Evolutionary conservation across 2,797 vertebrate genomes (phyloP).

Genomic region (Apodemus agrarius): DNA sequence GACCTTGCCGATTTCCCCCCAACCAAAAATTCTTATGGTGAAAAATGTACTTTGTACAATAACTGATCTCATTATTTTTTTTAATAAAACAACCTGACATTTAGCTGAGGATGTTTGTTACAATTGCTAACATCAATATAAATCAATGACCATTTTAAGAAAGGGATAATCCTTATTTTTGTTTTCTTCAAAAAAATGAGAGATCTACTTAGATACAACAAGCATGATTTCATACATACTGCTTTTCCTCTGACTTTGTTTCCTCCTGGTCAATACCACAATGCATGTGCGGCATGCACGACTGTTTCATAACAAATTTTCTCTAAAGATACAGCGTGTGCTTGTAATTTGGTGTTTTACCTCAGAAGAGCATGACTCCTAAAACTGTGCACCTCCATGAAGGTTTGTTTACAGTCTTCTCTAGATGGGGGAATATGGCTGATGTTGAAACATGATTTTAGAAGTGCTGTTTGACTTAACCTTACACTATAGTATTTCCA

Average conservation of each 20-base stretch:
- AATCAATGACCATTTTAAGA: conserved; percentile 54
- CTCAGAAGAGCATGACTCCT: conserved; percentile 90
- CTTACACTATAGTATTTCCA: conserved; percentile 86
- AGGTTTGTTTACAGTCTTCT: conserved; percentile 88
- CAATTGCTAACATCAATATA: conserved; percentile 29
- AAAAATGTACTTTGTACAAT: neutral
- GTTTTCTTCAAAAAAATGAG: conserved; percentile 69
- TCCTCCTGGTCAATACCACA: conserved; percentile 90
- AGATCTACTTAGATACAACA: conserved; percentile 84
- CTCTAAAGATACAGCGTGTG: conserved; percentile 81
- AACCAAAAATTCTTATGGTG: neutral
- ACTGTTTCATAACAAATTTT: conserved; percentile 91
- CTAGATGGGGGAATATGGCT: conserved; percentile 82
- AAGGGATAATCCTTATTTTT: conserved; percentile 63
- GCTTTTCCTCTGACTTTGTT: conserved; percentile 89
- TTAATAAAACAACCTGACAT: neutral
- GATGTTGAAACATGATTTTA: conserved; percentile 84
- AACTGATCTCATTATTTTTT: conserved; percentile 10
- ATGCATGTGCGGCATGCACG: conserved; percentile 88
- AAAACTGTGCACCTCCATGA: conserved; percentile 89
- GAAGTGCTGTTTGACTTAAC: conserved; percentile 87
- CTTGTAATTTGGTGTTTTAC: conserved; percentile 88
- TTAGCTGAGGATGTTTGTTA: conserved; percentile 74
- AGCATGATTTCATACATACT: conserved; percentile 80
- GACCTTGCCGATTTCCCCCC: neutral